A percentile compares a stretch with the other conserved stretches of the same genome.
Conservation (phyloP, 2,797 vertebrate species). For the Aythya fuligula region DNA sequence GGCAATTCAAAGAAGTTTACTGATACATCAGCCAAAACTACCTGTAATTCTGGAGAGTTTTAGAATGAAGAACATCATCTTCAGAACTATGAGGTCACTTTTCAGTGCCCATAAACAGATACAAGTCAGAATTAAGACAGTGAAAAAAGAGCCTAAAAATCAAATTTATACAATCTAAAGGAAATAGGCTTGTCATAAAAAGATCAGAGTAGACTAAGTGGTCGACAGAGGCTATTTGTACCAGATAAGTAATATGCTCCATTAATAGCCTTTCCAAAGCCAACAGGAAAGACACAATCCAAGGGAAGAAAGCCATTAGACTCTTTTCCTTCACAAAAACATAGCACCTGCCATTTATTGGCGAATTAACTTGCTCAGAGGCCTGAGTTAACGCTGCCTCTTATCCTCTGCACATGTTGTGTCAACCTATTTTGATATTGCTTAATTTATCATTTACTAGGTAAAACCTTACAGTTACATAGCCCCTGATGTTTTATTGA, state of each 20-base stretch:
- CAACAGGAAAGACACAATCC: background rate
- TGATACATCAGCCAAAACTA: background rate
- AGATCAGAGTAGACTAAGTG: background rate
- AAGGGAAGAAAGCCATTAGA: background rate
- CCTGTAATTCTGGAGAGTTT: background rate
- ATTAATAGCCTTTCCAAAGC: background rate
- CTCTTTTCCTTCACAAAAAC: background rate
- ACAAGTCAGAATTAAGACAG: background rate
- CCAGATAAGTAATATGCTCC: background rate
- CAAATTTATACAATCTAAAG: background rate
- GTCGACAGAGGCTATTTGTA: background rate
- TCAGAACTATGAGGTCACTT: background rate
- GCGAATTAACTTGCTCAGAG: slow-evolving; percentile 8
- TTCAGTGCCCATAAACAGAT: background rate
- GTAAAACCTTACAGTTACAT: slow-evolving; percentile 31
- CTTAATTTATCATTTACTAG: slow-evolving; percentile 27
- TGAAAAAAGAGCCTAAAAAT: background rate
- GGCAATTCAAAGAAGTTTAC: background rate
- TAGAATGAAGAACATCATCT: background rate
- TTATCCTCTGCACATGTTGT: background rate
- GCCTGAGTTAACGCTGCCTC: slow-evolving; percentile 17
- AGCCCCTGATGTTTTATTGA: background rate
- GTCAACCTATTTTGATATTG: background rate
- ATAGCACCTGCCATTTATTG: background rate
- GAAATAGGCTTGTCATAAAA: background rate